These are phyloP conservation scores for Zaprionus camerounensis DNA, from an alignment of 1,140 invertebrate species.

Conservation along the genomic window DNA sequence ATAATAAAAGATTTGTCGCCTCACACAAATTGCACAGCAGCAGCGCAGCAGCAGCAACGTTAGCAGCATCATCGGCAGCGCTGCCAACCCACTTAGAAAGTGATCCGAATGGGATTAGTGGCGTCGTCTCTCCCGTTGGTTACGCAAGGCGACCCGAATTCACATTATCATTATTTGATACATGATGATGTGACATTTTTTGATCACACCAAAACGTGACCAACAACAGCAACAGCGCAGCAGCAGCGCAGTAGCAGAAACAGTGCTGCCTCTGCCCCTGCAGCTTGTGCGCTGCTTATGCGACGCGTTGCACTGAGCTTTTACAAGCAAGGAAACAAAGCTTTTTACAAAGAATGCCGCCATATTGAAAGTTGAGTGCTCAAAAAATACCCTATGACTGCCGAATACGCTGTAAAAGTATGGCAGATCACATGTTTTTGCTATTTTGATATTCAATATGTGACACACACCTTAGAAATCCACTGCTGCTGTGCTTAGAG, in stretches of 20 bases:
- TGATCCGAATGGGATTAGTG: slow-evolving; percentile 71
- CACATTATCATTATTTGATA: not conserved
- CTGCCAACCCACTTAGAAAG: slow-evolving; percentile 56
- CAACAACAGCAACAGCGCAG: not conserved
- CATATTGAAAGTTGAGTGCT: not conserved
- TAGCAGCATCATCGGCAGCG: not conserved
- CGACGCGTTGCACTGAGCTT: not conserved
- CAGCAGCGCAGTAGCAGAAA: not conserved
- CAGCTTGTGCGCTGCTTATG: not conserved
- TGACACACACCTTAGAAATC: too few species aligned
- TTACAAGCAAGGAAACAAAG: not conserved
- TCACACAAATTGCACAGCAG: slow-evolving; percentile 45
- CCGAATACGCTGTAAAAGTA: not conserved
- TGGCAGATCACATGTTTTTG: not conserved
- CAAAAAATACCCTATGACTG: not conserved
- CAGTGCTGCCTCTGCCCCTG: not conserved
- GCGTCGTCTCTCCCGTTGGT: slow-evolving; percentile 24
- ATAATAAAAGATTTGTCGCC: slow-evolving; percentile 17
- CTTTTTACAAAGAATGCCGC: not conserved
- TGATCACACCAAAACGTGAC: slow-evolving; percentile 48
- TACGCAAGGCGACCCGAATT: slow-evolving; percentile 45
- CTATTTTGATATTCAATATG: too few species aligned
- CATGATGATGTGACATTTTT: slow-evolving; percentile 67
- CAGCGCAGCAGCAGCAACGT: not conserved
- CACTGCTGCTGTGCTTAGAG: too few species aligned